Percentiles rank a stretch among this genome's conserved stretches.
Conservation (phyloP, 2,888 invertebrate species). For the Molorchus minor region DNA sequence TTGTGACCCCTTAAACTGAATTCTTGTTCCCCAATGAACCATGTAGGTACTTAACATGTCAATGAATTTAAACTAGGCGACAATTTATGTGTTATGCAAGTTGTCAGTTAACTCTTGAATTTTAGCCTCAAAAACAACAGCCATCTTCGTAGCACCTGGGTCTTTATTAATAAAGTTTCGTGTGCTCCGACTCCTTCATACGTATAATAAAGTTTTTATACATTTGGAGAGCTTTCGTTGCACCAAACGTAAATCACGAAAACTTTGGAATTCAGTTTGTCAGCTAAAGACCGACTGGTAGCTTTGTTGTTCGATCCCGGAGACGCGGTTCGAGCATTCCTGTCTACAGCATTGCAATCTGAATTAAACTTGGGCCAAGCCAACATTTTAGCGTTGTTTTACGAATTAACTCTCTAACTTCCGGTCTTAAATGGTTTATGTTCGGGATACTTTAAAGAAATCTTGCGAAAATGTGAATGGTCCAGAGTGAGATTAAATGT, state of each 20-base stretch:
- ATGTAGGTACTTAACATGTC: neutral
- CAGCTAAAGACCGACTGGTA: constrained; percentile 12
- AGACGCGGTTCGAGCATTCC: constrained; percentile 4
- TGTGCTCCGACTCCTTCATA: neutral
- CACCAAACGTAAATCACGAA: constrained; percentile 18
- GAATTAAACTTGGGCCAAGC: constrained; percentile 21
- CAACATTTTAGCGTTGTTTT: constrained; percentile 28
- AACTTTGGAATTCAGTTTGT: constrained; percentile 14
- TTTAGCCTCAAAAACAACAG: neutral
- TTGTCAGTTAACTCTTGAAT: too few relatives aligned
- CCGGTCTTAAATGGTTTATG: constrained; percentile 3
- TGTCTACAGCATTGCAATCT: constrained; percentile 22
- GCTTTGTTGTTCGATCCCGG: constrained; percentile 18
- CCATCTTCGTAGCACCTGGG: neutral
- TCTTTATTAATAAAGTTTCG: constrained; percentile 5
- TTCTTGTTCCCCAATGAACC: neutral
- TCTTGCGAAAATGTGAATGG: neutral
- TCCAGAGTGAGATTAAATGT: constrained; percentile 1
- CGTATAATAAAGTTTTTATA: neutral
- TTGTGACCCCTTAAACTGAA: neutral
- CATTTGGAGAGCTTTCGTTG: constrained; percentile 8
- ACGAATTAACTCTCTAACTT: constrained; percentile 19
- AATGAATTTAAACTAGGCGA: neutral
- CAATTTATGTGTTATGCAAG: too few relatives aligned
- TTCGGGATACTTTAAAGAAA: neutral